A percentile compares a stretch with the other conserved stretches of the same genome.
Conservation (phyloP, 2,888 invertebrate species). For the Mellilla xanthometata region DNA sequence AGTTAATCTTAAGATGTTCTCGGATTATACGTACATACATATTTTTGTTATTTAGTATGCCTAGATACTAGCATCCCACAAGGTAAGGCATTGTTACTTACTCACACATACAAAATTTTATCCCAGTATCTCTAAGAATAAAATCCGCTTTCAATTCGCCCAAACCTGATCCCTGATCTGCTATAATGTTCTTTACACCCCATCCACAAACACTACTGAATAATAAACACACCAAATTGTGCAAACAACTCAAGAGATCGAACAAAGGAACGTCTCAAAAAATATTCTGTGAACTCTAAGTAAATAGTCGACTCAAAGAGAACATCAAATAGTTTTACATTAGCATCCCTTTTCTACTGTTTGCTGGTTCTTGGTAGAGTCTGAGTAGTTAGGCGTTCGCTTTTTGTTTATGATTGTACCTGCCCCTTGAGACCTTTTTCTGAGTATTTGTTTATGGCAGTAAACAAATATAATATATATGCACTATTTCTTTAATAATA, state of each 20-base stretch:
- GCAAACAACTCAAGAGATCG: conserved; percentile 46
- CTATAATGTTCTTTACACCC: conserved; percentile 41
- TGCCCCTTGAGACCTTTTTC: neutral
- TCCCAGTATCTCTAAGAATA: too few species aligned
- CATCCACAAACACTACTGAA: conserved; percentile 46
- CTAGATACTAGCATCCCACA: too few species aligned
- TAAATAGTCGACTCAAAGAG: conserved; percentile 52
- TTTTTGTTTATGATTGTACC: conserved; percentile 6
- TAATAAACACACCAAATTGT: conserved; percentile 58
- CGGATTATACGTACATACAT: too few species aligned
- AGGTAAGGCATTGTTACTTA: too few species aligned
- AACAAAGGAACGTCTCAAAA: conserved; percentile 43
- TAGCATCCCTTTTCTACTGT: conserved; percentile 58
- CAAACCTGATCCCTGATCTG: conserved; percentile 13
- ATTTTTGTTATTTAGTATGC: too few species aligned
- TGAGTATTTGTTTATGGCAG: too few species aligned
- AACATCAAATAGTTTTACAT: conserved; percentile 72
- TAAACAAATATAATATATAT: too few species aligned
- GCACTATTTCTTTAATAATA: too few species aligned
- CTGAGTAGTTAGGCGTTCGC: neutral
- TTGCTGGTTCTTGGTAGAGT: conserved; percentile 31
- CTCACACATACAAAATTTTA: too few species aligned
- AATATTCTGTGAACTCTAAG: conserved; percentile 52
- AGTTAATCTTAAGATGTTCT: too few species aligned
- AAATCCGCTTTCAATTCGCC: conserved; percentile 4